A percentile compares a stretch with the other conserved stretches of the same genome.
phyloP scores from a whole-genome alignment of 2,888 invertebrate genomes.

The Gortyna flavago region DNA sequence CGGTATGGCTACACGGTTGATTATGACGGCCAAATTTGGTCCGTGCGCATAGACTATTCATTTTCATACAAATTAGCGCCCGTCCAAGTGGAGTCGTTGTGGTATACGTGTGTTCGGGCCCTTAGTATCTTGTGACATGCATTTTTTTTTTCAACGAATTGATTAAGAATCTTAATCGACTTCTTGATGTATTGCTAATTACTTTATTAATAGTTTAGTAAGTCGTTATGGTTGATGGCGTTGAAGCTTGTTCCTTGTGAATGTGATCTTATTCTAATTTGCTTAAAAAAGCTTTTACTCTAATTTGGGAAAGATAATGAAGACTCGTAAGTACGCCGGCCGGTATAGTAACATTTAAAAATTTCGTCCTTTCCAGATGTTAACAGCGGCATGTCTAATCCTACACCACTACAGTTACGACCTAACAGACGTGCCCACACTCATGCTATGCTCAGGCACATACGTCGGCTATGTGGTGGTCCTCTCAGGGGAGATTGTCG shows the following conservation, averaged over 20 bases:
- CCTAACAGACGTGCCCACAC: slow-evolving; percentile 83
- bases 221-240: neutral
- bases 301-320: neutral
- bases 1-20: neutral
- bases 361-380: slow-evolving; percentile 72
- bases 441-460: slow-evolving; percentile 87
- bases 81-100: neutral
- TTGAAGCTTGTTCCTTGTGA: neutral
- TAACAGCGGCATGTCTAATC: slow-evolving; percentile 82
- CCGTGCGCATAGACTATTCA: neutral
- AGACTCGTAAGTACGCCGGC: neutral
- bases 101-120: neutral
- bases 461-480: slow-evolving; percentile 85
- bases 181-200: neutral
- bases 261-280: neutral
- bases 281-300: neutral
- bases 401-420: slow-evolving; percentile 87
- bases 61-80: neutral
- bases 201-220: neutral
- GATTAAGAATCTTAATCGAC: neutral
- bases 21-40: neutral
- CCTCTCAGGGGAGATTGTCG: slow-evolving; percentile 86
- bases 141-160: neutral
- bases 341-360: neutral
- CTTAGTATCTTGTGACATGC: neutral